These are phyloP conservation scores for Pterobdella sp. DNA, from an alignment of 2,888 invertebrate genomes.

Conservation along the genomic window DNA sequence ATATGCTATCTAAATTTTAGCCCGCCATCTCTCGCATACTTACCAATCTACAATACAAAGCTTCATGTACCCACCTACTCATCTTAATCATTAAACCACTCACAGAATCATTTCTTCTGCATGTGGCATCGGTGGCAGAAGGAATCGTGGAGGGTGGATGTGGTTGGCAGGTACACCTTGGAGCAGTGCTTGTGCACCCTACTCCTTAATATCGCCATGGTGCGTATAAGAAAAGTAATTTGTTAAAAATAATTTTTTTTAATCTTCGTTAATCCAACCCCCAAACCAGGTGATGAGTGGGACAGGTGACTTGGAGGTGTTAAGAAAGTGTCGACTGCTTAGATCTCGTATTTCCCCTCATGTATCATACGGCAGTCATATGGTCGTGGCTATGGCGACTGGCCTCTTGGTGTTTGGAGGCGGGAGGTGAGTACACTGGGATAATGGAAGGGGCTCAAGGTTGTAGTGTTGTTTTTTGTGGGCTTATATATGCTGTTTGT, in stretches of 20 bases:
- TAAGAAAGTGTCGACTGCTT: conserved; percentile 75
- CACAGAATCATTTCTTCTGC: conserved; percentile 17
- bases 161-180: conserved; percentile 79
- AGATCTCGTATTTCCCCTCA: conserved; percentile 66
- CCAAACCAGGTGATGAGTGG: conserved; percentile 71
- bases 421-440: conserved; percentile 61
- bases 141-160: conserved; percentile 63
- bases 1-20: too few species aligned
- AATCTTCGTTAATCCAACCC: not conserved
- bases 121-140: conserved; percentile 24
- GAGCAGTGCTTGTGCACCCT: conserved; percentile 80
- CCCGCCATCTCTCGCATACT: too few species aligned
- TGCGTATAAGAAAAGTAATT: conserved; percentile 46
- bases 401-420: conserved; percentile 89
- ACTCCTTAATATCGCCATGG: conserved; percentile 71
- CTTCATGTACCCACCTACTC: too few species aligned
- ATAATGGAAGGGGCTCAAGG: too few species aligned
- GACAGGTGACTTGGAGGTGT: conserved; percentile 73
- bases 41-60: too few species aligned
- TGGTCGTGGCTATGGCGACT: conserved; percentile 88
- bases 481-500: not conserved
- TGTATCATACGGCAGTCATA: conserved; percentile 78
- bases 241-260: not conserved
- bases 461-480: not conserved
- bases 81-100: too few species aligned